Base-by-base conservation (phyloP, 2,113 vertebrate genomes). In the Serinus canaria region DNA sequence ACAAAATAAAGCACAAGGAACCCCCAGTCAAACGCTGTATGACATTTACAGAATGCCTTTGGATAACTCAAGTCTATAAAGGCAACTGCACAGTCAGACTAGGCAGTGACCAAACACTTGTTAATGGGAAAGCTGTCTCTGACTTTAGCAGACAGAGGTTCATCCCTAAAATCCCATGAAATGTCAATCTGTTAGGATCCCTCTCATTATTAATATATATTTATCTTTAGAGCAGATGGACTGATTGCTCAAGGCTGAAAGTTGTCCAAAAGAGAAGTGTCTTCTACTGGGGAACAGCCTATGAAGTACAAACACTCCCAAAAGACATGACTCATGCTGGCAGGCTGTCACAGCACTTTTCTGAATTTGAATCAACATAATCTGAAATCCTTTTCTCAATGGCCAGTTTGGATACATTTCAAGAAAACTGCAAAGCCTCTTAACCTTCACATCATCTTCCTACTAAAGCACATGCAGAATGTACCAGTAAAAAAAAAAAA, bases 331-430 rank as follows among this genome's bases (percentile, higher is more conserved):
- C 53, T 89, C 49, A 31, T 1, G 2, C 63, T 72, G 24, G 20
- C 53, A 77, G 73, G 55, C 49, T 73, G 59, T 76, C 73, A 89
- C 37, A 80, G 46, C 59, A 77, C 77, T 87, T 87, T 73, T 49
- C 77, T 74, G 59, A 56, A 49, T 64, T 73, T 31, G 41, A 93
- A 80, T 35, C 49, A 69, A n/a, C 14, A 41, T 25, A 37, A 53
- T 44, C n/a, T 15, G 77, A 86, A 81, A 77, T 58, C 41, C 27
- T 16, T 69, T 74, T 27, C 63, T 47, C 63, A 47, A 22, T 70
- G 59, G 58, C 24, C 80, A 86, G 24, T 80, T 74, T 43, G 49
- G 59, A 83, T 13, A 58, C 37, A 44, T 47, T 69, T n/a, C 49
- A 66, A 49, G 79, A 23, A 73, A 69, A 49, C 4, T 66, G 46